These are phyloP conservation scores for Paramuricea clavata DNA, from an alignment of 92 coral and sea anemone genomes.

Conservation along the genomic window DNA sequence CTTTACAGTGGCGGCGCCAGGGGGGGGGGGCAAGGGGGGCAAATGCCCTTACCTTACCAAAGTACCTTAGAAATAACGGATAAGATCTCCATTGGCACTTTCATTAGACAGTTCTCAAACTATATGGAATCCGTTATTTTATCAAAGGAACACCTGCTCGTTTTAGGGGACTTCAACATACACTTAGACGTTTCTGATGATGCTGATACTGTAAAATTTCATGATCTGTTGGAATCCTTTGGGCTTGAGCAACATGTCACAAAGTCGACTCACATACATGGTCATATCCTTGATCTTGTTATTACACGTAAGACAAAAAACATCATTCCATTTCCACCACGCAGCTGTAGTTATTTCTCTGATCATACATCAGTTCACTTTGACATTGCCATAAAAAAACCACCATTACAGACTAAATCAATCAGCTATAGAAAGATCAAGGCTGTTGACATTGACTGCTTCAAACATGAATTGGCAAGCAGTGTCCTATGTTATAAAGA, in stretches of 20 bases:
- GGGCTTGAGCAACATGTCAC: constrained; percentile 67
- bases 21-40: too few species aligned
- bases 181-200: constrained; percentile 55
- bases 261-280: constrained; percentile 57
- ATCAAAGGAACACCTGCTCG: constrained; percentile 45
- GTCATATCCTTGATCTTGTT: constrained; percentile 61
- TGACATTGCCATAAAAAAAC: constrained; percentile 46
- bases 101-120: constrained; percentile 59
- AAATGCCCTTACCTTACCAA: too few species aligned
- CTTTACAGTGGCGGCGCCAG: too few species aligned
- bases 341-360: constrained; percentile 52
- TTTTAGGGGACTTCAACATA: constrained; percentile 50
- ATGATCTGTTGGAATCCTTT: constrained; percentile 58
- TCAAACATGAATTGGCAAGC: constrained; percentile 56
- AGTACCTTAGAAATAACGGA: too few species aligned
- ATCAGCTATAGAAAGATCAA: constrained; percentile 67
- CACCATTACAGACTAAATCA: constrained; percentile 47
- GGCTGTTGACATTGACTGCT: constrained; percentile 39
- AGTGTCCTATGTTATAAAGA: constrained; percentile 49
- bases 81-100: constrained; percentile 42
- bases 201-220: constrained; percentile 55
- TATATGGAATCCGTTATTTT: too few species aligned
- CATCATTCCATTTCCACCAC: constrained; percentile 11
- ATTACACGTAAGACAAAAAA: constrained; percentile 48
- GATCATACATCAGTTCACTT: constrained; percentile 60